These are phyloP conservation scores for Archips crataeganus DNA, from an alignment of 2,888 invertebrate genomes.

Conservation along the genomic window DNA sequence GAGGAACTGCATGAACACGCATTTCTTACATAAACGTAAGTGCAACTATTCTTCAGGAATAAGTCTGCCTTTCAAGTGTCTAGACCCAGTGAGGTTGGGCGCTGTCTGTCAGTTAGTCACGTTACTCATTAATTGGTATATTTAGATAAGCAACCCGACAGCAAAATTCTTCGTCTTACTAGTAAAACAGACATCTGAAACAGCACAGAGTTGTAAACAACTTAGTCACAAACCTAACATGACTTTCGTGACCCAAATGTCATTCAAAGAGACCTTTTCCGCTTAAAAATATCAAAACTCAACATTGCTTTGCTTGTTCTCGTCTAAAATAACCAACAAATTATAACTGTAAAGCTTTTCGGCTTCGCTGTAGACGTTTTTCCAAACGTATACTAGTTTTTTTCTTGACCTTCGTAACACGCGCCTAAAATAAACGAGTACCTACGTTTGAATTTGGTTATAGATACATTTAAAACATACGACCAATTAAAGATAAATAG, in stretches of 20 bases:
- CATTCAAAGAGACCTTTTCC: background rate
- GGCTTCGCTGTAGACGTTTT: background rate
- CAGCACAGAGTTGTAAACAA: background rate
- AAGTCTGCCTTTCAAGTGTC: no score
- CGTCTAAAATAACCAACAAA: slow-evolving; percentile 2
- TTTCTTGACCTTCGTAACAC: background rate
- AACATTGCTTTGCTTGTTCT: background rate
- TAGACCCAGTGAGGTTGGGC: no score
- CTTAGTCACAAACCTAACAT: background rate
- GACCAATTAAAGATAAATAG: background rate
- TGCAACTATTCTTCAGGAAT: no score
- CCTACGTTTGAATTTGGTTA: background rate
- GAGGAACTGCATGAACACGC: no score
- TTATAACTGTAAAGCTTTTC: background rate
- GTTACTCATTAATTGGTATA: no score
- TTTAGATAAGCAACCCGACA: background rate
- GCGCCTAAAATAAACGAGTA: background rate
- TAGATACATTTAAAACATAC: background rate
- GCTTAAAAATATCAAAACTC: background rate
- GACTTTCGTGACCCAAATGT: background rate
- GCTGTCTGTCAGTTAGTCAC: no score
- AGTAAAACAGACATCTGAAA: background rate
- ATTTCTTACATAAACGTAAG: no score
- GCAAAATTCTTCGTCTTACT: background rate
- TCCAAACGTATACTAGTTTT: background rate